Percentiles rank a stretch among this genome's conserved stretches.
phyloP scores from a whole-genome alignment of 1,140 invertebrate species.

The Heterodera schachtii region DNA sequence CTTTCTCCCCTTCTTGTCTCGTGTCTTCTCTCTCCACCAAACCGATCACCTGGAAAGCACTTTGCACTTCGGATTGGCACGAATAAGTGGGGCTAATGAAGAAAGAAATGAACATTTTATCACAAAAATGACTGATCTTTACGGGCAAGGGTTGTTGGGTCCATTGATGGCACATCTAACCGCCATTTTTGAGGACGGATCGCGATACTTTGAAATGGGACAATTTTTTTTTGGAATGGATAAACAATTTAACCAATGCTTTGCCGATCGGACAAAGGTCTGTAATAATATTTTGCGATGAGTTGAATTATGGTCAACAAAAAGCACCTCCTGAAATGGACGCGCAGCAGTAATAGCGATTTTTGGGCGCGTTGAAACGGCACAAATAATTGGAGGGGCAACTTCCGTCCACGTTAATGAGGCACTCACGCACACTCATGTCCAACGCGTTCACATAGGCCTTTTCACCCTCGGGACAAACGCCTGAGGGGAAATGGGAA shows the following conservation, averaged over 20 bases:
- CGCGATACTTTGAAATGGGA: constrained; percentile 43
- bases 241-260: constrained; percentile 36
- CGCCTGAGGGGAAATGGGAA: constrained; percentile 43
- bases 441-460: constrained; percentile 63
- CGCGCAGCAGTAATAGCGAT: constrained; percentile 63
- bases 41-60: constrained; percentile 5
- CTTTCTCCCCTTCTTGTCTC: too few relatives aligned
- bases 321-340: constrained; percentile 59
- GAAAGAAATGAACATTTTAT: background rate
- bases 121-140: constrained; percentile 24
- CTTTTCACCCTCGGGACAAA: constrained; percentile 64
- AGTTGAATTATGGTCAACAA: background rate
- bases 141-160: constrained; percentile 59
- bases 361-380: constrained; percentile 60
- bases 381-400: constrained; percentile 62
- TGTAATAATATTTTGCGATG: constrained; percentile 22
- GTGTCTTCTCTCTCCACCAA: background rate
- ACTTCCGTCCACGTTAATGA: constrained; percentile 62
- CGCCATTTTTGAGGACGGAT: constrained; percentile 60
- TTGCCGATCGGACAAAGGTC: constrained; percentile 62
- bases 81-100: constrained; percentile 11
- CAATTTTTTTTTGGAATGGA: background rate
- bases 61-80: constrained; percentile 49
- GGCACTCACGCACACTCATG: constrained; percentile 62
- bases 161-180: constrained; percentile 63